Evolutionary conservation across 2,888 invertebrate genomes (phyloP).

Genomic region (Meghimatium bilineatum): DNA sequence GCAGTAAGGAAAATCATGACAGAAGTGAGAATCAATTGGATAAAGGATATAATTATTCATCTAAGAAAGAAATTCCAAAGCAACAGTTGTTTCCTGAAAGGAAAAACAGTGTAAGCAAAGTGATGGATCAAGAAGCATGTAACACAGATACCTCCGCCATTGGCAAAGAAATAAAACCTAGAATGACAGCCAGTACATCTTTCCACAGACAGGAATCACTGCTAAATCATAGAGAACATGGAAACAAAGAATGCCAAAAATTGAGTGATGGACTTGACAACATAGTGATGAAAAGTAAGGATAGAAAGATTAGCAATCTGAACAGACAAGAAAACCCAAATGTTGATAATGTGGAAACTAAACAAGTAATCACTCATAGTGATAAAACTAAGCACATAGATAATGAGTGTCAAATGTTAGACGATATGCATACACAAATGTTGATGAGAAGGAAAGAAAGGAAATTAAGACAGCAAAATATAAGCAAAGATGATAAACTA

Average conservation of each 20-base stretch:
- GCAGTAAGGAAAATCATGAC: neutral
- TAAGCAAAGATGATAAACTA: neutral
- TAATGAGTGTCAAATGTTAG: constrained; percentile 32
- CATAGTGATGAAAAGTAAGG: neutral
- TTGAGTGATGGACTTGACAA: neutral
- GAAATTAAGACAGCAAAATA: neutral
- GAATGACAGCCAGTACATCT: neutral
- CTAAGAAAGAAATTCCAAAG: neutral
- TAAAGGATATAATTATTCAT: neutral
- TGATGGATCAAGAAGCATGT: neutral
- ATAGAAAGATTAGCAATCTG: neutral
- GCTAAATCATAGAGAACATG: constrained; percentile 9
- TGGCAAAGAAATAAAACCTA: neutral
- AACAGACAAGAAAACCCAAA: neutral
- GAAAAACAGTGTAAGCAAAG: neutral
- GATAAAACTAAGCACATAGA: neutral
- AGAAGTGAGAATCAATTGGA: neutral
- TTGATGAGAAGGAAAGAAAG: constrained; percentile 29
- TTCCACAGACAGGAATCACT: neutral
- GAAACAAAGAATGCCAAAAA: neutral
- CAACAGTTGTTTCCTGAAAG: neutral
- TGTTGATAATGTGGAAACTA: neutral
- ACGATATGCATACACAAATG: constrained; percentile 44
- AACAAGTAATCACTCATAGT: neutral
- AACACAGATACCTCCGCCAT: neutral